phyloP scores from a whole-genome alignment of 2,888 invertebrate genomes.

The Hanleya hanleyi region DNA sequence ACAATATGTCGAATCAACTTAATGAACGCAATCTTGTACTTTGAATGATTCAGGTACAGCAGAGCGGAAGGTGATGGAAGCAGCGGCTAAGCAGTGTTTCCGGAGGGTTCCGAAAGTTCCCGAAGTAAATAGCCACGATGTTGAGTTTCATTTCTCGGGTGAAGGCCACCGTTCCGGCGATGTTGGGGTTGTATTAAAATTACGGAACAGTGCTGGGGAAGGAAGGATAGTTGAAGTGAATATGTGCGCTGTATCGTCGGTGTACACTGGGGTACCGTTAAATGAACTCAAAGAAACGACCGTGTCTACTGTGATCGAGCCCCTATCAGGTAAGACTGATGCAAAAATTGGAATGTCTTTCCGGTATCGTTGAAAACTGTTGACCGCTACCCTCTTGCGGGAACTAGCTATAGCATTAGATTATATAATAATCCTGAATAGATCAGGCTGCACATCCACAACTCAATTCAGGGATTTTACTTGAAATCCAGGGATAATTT shows the following conservation, averaged over 20 bases:
- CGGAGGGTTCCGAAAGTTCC: conserved; percentile 32
- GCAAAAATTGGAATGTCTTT: too few species aligned
- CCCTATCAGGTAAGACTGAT: conserved; percentile 51
- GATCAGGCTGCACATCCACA: too few species aligned
- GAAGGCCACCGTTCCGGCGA: conserved; percentile 54
- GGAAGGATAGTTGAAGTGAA: conserved; percentile 55
- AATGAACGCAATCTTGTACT: too few species aligned
- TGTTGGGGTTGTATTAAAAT: conserved; percentile 48
- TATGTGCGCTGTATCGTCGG: conserved; percentile 52
- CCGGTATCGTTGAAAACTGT: too few species aligned
- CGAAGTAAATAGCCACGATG: conserved; percentile 35
- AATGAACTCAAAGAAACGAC: conserved; percentile 53
- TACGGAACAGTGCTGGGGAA: conserved; percentile 54
- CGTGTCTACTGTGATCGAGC: conserved; percentile 73
- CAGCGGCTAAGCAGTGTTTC: conserved; percentile 46
- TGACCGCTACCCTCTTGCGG: too few species aligned
- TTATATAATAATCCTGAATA: too few species aligned
- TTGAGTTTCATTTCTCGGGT: conserved; percentile 54
- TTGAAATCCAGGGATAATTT: too few species aligned
- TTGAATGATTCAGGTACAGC: conserved; percentile 54
- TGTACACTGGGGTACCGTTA: conserved; percentile 66
- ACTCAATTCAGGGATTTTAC: too few species aligned
- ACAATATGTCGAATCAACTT: too few species aligned
- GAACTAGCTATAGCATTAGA: too few species aligned
- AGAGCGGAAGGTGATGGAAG: conserved; percentile 44